Conservation (phyloP, 2,113 vertebrate genomes). For the Galeopterus variegatus region DNA sequence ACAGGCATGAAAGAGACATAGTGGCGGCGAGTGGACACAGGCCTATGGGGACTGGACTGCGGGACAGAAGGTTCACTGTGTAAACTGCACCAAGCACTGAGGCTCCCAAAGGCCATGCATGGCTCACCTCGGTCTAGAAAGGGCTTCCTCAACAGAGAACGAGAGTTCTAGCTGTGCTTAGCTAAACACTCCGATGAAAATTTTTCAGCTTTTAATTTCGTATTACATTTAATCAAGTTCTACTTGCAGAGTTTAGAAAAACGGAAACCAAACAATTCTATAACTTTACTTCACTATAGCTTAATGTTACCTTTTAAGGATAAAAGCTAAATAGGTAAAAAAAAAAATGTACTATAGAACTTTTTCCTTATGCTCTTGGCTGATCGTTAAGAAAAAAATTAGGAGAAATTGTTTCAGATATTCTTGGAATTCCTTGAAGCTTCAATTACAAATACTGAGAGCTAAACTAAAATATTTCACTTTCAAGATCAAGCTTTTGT, state of each 20-base stretch:
- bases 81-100: too few species aligned
- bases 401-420: background rate
- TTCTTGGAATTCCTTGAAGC: background rate
- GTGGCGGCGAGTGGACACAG: fast-evolving
- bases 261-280: background rate
- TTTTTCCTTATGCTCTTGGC: background rate
- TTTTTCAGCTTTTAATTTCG: background rate
- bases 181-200: background rate
- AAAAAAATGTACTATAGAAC: background rate
- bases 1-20: background rate
- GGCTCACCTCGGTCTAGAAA: background rate
- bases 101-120: fast-evolving
- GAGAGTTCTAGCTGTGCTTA: too few species aligned
- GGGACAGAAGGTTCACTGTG: background rate
- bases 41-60: fast-evolving
- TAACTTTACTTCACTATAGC: background rate
- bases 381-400: background rate
- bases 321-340: background rate
- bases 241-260: background rate
- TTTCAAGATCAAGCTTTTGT: background rate
- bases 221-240: background rate
- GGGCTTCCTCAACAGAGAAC: too few species aligned
- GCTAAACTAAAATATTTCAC: background rate
- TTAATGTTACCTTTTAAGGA: background rate
- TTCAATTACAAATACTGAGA: background rate